phyloP scores from a whole-genome alignment of 2,888 invertebrate genomes.

The Drosophila hamatofila region DNA sequence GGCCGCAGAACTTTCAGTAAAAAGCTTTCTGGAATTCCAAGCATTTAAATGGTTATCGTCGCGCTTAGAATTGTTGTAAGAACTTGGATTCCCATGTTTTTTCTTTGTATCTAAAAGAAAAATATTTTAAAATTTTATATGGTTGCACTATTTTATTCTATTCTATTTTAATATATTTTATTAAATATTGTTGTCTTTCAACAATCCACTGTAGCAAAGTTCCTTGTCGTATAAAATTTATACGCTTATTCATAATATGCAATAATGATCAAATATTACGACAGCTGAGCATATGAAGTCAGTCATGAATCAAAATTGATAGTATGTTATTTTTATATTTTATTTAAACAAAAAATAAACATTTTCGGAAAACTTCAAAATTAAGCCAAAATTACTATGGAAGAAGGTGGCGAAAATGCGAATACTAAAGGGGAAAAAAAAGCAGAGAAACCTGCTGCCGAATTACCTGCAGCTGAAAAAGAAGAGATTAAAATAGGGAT shows the following conservation, averaged over 20 bases:
- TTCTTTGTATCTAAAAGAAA: slow-evolving; percentile 71
- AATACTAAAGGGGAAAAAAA: background rate
- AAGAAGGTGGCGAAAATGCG: background rate
- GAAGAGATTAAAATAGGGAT: slow-evolving; percentile 91
- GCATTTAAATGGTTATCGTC: slow-evolving; percentile 77
- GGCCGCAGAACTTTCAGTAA: slow-evolving; percentile 61
- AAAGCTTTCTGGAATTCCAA: slow-evolving; percentile 73
- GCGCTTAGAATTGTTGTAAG: slow-evolving; percentile 70
- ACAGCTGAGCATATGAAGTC: background rate
- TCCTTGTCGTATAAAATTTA: no score
- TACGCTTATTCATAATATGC: no score
- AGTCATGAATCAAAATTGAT: background rate
- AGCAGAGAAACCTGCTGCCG: background rate
- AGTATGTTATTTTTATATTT: background rate
- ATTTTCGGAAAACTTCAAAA: slow-evolving; percentile 32
- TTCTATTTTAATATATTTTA: background rate
- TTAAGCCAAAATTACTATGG: slow-evolving; percentile 42
- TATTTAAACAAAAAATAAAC: background rate
- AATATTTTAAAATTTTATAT: background rate
- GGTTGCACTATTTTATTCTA: background rate
- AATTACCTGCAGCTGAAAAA: background rate
- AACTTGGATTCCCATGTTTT: slow-evolving; percentile 73
- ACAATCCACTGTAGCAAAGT: no score
- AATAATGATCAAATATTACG: background rate
- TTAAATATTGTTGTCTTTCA: no score